A percentile compares a stretch with the other conserved stretches of the same genome.
phyloP scores from a whole-genome alignment of 2,113 vertebrate species.

The Sylvia atricapilla region DNA sequence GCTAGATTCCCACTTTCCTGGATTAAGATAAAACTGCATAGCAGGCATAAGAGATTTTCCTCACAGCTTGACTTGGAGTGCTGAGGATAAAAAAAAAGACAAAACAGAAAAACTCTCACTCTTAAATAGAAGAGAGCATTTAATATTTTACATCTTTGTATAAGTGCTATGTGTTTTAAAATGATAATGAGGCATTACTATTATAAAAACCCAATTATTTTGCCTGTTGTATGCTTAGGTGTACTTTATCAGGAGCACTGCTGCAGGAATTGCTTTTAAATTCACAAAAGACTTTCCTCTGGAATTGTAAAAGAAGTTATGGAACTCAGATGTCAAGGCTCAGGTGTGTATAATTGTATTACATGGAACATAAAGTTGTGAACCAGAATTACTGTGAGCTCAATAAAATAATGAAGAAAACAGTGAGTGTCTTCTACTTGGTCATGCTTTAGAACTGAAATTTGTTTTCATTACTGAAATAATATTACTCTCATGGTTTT shows the following conservation, averaged over 20 bases:
- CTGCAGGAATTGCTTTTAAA: constrained; percentile 4
- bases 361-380: constrained; percentile 35
- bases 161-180: constrained; percentile 4
- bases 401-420: constrained; percentile 42
- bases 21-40: constrained; percentile 60
- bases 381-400: constrained; percentile 25
- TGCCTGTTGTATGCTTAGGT: background rate
- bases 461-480: background rate
- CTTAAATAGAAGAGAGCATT: background rate
- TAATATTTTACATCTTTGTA: background rate
- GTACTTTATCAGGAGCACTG: background rate
- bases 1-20: background rate
- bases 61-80: constrained; percentile 41
- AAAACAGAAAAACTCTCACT: background rate
- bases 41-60: constrained; percentile 43
- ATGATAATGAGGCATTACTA: background rate
- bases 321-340: constrained; percentile 4
- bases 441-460: constrained; percentile 1
- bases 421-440: background rate
- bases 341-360: constrained; percentile 43
- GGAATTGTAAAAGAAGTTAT: constrained; percentile 26
- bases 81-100: background rate
- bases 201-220: background rate
- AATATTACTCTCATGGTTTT: background rate
- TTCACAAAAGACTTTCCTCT: constrained; percentile 27